phyloP scores from a whole-genome alignment of 2,888 invertebrate genomes.

The Dendrolimus houi region DNA sequence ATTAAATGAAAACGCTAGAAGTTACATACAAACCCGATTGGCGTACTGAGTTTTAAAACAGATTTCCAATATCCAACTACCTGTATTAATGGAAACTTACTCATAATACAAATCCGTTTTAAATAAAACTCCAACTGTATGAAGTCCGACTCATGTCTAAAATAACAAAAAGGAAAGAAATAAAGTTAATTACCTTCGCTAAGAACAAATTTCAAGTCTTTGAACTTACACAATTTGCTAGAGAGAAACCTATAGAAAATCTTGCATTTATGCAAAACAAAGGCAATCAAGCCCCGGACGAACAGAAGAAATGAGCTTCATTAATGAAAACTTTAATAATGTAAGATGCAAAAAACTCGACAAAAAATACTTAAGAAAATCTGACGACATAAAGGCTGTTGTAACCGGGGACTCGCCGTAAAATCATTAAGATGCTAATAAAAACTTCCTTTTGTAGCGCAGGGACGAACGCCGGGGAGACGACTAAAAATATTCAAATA shows the following conservation, averaged over 20 bases:
- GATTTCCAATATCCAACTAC: too few species aligned
- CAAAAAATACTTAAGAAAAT: slow-evolving; percentile 76
- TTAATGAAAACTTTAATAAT: slow-evolving; percentile 77
- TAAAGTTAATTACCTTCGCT: slow-evolving; percentile 55
- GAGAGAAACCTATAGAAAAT: slow-evolving; percentile 70
- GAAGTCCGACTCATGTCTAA: neutral
- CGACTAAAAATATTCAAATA: slow-evolving; percentile 73
- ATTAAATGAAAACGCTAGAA: too few species aligned
- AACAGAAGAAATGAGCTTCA: slow-evolving; percentile 77
- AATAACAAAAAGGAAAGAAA: slow-evolving; percentile 21
- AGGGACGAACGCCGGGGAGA: slow-evolving; percentile 63
- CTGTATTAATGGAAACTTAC: neutral
- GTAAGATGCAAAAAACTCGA: slow-evolving; percentile 75
- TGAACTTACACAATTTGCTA: slow-evolving; percentile 62
- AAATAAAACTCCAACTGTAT: slow-evolving; percentile 5
- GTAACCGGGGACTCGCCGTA: slow-evolving; percentile 75
- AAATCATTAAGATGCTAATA: slow-evolving; percentile 79
- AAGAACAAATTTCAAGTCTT: slow-evolving; percentile 58
- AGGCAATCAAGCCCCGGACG: slow-evolving; percentile 73
- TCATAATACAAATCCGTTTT: neutral
- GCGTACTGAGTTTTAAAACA: too few species aligned
- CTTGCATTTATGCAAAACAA: slow-evolving; percentile 76
- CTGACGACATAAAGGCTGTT: slow-evolving; percentile 77
- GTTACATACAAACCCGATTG: too few species aligned
- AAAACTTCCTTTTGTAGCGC: slow-evolving; percentile 76